Evolutionary conservation across 2,113 vertebrate species (phyloP).

Genomic region (Ifrita kowaldi): DNA sequence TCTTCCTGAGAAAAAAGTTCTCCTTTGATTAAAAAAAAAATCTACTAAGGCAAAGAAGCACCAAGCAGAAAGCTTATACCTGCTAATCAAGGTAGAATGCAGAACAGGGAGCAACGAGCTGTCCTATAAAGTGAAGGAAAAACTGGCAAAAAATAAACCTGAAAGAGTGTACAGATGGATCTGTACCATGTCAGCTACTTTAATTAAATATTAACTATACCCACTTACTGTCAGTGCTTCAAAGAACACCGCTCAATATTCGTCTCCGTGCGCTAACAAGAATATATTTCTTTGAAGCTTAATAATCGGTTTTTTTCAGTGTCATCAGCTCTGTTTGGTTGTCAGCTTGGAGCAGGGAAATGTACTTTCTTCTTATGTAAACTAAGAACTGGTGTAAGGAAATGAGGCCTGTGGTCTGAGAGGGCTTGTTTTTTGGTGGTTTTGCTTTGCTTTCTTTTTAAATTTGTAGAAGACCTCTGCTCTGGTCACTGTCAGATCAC

Average conservation of each 20-base stretch:
- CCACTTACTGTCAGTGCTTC: neutral
- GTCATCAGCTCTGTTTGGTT: neutral
- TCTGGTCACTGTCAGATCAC: neutral
- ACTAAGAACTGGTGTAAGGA: neutral
- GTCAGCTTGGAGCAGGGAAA: neutral
- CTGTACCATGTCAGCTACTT: neutral
- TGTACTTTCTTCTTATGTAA: neutral
- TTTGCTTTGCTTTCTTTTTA: neutral
- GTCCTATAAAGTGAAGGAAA: neutral
- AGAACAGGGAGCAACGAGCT: neutral
- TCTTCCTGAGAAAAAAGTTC: neutral
- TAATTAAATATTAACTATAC: slow-evolving; percentile 40
- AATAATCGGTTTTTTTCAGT: neutral
- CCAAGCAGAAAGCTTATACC: neutral
- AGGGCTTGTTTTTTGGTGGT: neutral
- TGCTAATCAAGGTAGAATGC: neutral
- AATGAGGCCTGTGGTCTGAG: neutral
- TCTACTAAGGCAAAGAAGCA: neutral
- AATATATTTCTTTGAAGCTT: neutral
- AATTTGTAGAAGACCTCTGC: neutral
- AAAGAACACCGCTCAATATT: neutral
- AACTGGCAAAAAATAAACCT: neutral
- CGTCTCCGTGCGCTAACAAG: neutral
- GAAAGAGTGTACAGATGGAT: neutral
- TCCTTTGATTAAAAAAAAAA: neutral